These are phyloP conservation scores for Diloba caeruleocephala DNA, from an alignment of 2,888 invertebrate species.

Conservation along the genomic window DNA sequence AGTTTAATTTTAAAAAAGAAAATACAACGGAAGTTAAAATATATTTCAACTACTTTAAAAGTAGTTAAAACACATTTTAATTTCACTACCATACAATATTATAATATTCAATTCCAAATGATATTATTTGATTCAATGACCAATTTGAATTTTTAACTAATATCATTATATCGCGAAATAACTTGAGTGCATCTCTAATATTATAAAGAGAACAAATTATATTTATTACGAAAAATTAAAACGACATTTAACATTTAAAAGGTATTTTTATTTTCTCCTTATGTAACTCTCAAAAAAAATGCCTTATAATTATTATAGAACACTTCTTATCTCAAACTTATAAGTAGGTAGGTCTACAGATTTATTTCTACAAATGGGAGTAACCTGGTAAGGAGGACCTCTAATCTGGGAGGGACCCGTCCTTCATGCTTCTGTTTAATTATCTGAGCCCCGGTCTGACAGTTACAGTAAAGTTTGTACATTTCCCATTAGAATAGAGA, in stretches of 20 bases:
- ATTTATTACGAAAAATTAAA: constrained; percentile 51
- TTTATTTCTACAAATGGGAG: too few species aligned
- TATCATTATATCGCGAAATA: constrained; percentile 42
- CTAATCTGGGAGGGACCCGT: too few species aligned
- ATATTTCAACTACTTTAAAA: constrained; percentile 18
- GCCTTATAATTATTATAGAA: too few species aligned
- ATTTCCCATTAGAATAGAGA: too few species aligned
- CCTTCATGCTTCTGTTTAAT: too few species aligned
- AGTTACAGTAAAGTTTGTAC: too few species aligned
- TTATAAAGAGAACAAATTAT: constrained; percentile 43
- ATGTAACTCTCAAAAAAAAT: not conserved
- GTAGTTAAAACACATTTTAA: constrained; percentile 32
- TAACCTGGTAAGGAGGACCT: too few species aligned
- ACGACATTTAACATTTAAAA: constrained; percentile 22
- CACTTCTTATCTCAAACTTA: too few species aligned
- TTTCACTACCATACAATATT: constrained; percentile 8
- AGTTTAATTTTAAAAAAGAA: constrained; percentile 2
- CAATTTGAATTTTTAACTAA: constrained; percentile 38
- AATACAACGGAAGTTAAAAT: constrained; percentile 22
- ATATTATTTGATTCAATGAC: constrained; percentile 43
- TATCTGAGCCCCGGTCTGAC: too few species aligned
- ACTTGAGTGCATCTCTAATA: constrained; percentile 42
- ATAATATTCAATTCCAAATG: constrained; percentile 23
- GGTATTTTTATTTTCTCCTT: constrained; percentile 9
- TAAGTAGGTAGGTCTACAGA: too few species aligned